Conservation (phyloP, 2,797 vertebrate species). For the Tolypeutes matacus region DNA sequence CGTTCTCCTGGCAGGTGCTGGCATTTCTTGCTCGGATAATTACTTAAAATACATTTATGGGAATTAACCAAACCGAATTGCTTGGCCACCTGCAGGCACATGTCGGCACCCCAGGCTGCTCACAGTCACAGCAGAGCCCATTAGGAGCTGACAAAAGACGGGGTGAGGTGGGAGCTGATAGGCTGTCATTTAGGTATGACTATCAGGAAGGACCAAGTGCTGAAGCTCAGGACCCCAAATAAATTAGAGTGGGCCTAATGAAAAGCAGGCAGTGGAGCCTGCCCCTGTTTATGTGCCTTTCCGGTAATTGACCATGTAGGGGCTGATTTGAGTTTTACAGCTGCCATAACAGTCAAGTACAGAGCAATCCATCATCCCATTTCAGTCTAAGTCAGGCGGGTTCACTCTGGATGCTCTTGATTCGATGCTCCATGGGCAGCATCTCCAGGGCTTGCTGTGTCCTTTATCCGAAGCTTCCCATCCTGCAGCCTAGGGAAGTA, state of each 20-base stretch:
- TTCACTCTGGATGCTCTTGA: neutral
- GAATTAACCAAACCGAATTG: conserved; percentile 16
- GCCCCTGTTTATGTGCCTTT: neutral
- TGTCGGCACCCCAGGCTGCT: neutral
- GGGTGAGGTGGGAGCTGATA: neutral
- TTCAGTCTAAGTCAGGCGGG: neutral
- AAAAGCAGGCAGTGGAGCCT: conserved; percentile 55
- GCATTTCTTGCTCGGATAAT: conserved; percentile 43
- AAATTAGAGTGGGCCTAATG: conserved; percentile 68
- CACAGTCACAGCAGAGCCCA: neutral
- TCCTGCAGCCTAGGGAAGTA: fast-evolving
- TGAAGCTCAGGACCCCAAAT: conserved; percentile 58
- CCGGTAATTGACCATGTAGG: conserved; percentile 13
- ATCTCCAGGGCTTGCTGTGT: neutral
- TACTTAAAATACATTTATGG: conserved; percentile 59
- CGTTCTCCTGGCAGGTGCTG: neutral
- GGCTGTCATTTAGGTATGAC: conserved; percentile 64
- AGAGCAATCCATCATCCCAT: conserved; percentile 4
- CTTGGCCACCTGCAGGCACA: neutral
- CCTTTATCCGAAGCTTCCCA: neutral
- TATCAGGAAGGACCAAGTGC: conserved; percentile 36
- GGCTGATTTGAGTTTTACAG: conserved; percentile 56
- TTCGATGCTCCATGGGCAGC: neutral
- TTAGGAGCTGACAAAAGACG: conserved; percentile 47
- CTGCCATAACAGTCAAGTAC: neutral